Conservation (phyloP, 2,888 invertebrate genomes). For the Lasius platythorax region DNA sequence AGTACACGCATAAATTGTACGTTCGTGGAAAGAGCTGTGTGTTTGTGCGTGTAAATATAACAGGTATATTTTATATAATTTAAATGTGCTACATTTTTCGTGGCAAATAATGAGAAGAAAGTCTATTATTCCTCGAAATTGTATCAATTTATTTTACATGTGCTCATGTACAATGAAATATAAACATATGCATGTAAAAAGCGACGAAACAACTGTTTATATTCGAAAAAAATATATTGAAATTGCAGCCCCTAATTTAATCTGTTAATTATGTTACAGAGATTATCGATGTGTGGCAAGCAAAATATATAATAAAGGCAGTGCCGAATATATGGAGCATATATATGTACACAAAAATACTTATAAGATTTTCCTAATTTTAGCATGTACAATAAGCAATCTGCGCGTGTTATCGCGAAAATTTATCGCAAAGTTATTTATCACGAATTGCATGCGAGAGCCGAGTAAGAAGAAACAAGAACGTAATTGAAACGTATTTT, state of each 20-base stretch:
- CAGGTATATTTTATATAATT: background rate
- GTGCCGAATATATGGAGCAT: background rate
- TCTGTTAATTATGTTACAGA: slow-evolving; percentile 26
- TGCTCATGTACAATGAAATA: background rate
- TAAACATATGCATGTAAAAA: background rate
- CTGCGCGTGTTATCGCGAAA: background rate
- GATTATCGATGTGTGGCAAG: background rate
- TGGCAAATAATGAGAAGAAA: background rate
- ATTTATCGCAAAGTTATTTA: slow-evolving; percentile 9
- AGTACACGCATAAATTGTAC: background rate
- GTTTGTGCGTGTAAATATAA: background rate
- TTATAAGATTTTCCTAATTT: slow-evolving; percentile 32
- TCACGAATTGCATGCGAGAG: background rate
- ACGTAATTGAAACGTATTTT: slow-evolving; percentile 21
- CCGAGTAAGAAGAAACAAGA: background rate
- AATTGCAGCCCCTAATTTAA: background rate
- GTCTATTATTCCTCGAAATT: background rate
- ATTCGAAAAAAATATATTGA: background rate
- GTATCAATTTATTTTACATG: background rate
- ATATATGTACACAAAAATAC: background rate
- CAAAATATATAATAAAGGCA: background rate
- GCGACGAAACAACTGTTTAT: background rate
- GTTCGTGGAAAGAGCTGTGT: background rate
- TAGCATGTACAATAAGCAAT: slow-evolving; percentile 3
- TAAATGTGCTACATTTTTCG: background rate